Evolutionary conservation across 2,888 invertebrate genomes (phyloP), one percentile per base, ranked within the genome.

Genomic region (Sturmia bella): DNA sequence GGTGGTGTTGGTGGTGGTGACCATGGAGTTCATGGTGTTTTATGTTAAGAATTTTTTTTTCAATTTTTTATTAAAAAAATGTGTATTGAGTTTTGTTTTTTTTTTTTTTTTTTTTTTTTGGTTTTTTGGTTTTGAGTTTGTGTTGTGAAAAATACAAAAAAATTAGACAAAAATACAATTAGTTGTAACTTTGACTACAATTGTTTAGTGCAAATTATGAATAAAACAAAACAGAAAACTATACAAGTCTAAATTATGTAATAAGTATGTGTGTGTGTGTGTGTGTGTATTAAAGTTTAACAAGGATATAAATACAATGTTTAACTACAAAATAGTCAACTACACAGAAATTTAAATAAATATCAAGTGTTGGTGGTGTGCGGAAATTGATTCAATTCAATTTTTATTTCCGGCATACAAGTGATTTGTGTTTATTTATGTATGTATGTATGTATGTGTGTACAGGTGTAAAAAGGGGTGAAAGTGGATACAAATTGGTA

Each of bases 91-190:
- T 75, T 59, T 70, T 57, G 7, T 13, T 45, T 7, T 13, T 54
- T 83, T 85, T 78, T 21, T 77, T 85, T 83, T 13, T 45, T 7
- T 13, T 54, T 83, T 85, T 78, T 21, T 77, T 85, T 83, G 61
- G 45, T 69, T 70, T 54, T 61, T 74, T 84, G 57, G 41, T 56
- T 75, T 83, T 83, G 80, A 86, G 63, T 78, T 80, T 84, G 74
- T 81, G 83, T 78, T 85, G 86, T 85, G 87, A 88, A 88, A 87
- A 90, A 86, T 87, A 89, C 88, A 88, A 89, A 88, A 89, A 89
- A 89, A 88, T 89, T 89, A 89, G 88, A 90, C 88, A 89, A 89
- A 87, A 88, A 89, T 89, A 89, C 87, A 88, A 89, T 89, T 89
- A 89, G 88, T 89, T 88, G 86, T 81, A 76, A 84, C 64, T 72